Conservation (phyloP, 2,797 vertebrate genomes). For the Remorina albescens region DNA sequence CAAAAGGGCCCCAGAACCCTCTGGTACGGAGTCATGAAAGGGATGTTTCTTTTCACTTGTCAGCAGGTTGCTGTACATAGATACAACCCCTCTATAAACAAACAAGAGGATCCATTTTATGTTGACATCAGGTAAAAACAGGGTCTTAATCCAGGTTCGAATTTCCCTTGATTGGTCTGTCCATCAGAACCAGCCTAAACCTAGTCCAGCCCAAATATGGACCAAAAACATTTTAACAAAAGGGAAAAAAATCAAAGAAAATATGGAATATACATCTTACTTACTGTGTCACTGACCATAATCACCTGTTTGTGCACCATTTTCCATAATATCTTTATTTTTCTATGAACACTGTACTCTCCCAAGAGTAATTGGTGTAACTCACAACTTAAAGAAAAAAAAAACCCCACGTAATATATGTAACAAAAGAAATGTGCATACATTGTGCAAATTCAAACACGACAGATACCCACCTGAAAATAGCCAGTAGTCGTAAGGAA, state of each 20-base stretch:
- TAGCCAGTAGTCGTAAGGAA: slow-evolving; percentile 60
- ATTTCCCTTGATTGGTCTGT: slow-evolving; percentile 68
- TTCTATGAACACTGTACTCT: slow-evolving; percentile 77
- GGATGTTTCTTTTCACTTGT: slow-evolving; percentile 49
- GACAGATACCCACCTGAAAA: slow-evolving; percentile 49
- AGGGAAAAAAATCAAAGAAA: slow-evolving; percentile 35
- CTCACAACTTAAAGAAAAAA: slow-evolving; percentile 60
- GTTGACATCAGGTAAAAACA: slow-evolving; percentile 80
- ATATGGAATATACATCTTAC: slow-evolving; percentile 58
- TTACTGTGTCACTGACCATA: slow-evolving; percentile 66
- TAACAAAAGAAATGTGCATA: slow-evolving; percentile 70
- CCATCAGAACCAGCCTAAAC: slow-evolving; percentile 76
- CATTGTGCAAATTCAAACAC: slow-evolving; percentile 62
- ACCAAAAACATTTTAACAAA: slow-evolving; percentile 69
- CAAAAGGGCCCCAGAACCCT: slow-evolving; percentile 43
- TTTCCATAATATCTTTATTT: slow-evolving; percentile 84
- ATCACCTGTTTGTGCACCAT: slow-evolving; percentile 72
- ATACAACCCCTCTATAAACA: slow-evolving; percentile 61
- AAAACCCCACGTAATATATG: slow-evolving; percentile 54
- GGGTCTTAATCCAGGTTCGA: slow-evolving; percentile 81
- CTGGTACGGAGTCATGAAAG: slow-evolving; percentile 46
- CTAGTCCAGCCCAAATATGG: slow-evolving; percentile 73
- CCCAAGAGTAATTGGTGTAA: slow-evolving; percentile 63
- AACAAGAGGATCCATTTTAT: slow-evolving; percentile 73
- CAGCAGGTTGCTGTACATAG: slow-evolving; percentile 71